phyloP scores from a whole-genome alignment of 1,140 invertebrate species.

The Leptopilina clavipes region DNA sequence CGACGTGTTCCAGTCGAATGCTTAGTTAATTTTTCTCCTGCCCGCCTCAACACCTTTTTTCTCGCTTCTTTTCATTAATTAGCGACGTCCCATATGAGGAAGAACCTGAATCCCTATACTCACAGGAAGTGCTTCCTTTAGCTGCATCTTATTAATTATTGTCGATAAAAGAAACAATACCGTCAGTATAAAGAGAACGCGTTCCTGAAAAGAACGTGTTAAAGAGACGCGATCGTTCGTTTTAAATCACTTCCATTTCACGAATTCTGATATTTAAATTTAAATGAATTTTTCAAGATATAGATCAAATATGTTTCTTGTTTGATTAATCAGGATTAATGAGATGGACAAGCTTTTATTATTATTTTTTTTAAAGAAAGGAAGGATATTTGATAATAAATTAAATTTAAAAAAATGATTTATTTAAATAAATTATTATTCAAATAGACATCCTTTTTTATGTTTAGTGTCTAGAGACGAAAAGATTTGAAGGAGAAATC shows the following conservation, averaged over 20 bases:
- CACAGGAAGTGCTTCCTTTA: constrained; percentile 21
- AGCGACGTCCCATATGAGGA: constrained; percentile 37
- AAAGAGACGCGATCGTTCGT: neutral
- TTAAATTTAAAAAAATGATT: neutral
- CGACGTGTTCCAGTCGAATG: constrained; percentile 44
- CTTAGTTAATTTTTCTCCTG: constrained; percentile 11
- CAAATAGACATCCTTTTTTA: constrained; percentile 40
- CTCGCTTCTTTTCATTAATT: constrained; percentile 9
- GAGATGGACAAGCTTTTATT: constrained; percentile 12
- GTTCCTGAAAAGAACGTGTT: neutral
- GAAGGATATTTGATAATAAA: neutral
- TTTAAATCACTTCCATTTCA: neutral
- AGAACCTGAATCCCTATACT: neutral
- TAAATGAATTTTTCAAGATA: neutral
- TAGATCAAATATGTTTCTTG: neutral
- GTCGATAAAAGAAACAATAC: constrained; percentile 20
- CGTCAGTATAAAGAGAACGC: neutral
- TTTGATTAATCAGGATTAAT: neutral
- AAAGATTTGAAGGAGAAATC: constrained; percentile 38
- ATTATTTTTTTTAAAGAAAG: neutral
- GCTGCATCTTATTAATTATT: constrained; percentile 42
- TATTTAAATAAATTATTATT: neutral
- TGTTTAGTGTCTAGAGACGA: constrained; percentile 34
- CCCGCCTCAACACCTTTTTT: neutral
- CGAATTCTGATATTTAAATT: neutral